phyloP scores from a whole-genome alignment of 2,888 invertebrate species.

The Orthosia gothica region DNA sequence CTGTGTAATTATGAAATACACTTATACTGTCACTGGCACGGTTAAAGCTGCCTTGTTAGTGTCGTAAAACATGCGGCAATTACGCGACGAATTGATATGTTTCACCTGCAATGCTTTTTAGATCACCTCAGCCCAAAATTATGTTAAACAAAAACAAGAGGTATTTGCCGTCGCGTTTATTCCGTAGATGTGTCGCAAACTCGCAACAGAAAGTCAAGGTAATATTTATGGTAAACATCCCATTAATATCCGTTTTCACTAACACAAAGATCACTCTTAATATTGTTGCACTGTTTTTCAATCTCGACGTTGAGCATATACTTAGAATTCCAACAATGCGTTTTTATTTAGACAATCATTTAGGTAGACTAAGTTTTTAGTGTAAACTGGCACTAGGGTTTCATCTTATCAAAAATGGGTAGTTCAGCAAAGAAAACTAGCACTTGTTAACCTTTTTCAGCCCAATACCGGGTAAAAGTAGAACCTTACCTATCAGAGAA shows the following conservation, averaged over 20 bases:
- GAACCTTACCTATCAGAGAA: slow-evolving; percentile 86
- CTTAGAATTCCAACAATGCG: too few relatives aligned
- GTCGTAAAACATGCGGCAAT: background rate
- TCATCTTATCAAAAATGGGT: background rate
- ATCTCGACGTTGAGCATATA: too few relatives aligned
- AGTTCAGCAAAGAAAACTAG: background rate
- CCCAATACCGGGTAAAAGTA: background rate
- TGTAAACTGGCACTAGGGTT: background rate
- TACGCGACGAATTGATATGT: background rate
- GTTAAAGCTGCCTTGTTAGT: background rate
- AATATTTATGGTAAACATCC: too few relatives aligned
- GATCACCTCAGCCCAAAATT: background rate
- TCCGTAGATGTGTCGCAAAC: background rate
- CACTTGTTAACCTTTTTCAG: background rate
- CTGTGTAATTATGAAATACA: too few relatives aligned
- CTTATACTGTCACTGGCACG: too few relatives aligned
- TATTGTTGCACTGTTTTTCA: too few relatives aligned
- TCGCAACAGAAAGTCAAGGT: too few relatives aligned
- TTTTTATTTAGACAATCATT: too few relatives aligned
- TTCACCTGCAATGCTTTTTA: background rate
- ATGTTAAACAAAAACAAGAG: background rate
- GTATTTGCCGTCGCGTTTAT: background rate
- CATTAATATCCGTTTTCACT: too few relatives aligned
- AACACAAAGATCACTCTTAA: too few relatives aligned
- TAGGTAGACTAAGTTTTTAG: background rate